These are phyloP conservation scores for Myioborus melanocephalus DNA, from an alignment of 2,797 vertebrate genomes.

Conservation along the genomic window DNA sequence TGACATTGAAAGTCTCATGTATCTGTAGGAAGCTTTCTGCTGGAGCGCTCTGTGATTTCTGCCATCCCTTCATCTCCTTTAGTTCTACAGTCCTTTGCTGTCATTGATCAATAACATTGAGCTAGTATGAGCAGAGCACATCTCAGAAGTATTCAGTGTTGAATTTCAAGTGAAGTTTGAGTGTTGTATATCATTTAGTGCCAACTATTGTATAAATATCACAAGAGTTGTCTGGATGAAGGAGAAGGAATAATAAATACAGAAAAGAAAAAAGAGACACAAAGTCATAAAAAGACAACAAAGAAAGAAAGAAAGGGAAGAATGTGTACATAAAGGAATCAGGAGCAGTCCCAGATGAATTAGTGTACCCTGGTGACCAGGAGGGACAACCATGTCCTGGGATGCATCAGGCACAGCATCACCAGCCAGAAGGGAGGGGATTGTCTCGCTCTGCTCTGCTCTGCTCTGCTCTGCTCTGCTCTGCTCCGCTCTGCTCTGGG, in stretches of 20 bases:
- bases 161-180: conserved; percentile 2
- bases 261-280: not conserved
- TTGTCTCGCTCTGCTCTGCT: rapidly evolving
- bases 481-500: not conserved
- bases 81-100: not conserved
- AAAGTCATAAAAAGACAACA: not conserved
- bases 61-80: not conserved
- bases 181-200: not conserved
- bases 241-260: not conserved
- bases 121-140: not conserved
- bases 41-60: not conserved
- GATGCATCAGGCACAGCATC: rapidly evolving
- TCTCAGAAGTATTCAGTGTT: not conserved
- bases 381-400: rapidly evolving
- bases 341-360: not conserved
- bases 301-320: not conserved
- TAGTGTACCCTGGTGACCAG: not conserved
- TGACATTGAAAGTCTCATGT: rapidly evolving
- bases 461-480: not conserved
- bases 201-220: not conserved
- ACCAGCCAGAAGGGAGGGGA: rapidly evolving
- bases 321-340: not conserved
- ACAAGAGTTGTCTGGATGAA: not conserved
- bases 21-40: not conserved
- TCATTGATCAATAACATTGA: not conserved